A percentile compares a stretch with the other conserved stretches of the same genome.
These are phyloP conservation scores for Pseudomyrmex sp. DNA, from an alignment of 1,140 invertebrate species.

Conservation along the genomic window DNA sequence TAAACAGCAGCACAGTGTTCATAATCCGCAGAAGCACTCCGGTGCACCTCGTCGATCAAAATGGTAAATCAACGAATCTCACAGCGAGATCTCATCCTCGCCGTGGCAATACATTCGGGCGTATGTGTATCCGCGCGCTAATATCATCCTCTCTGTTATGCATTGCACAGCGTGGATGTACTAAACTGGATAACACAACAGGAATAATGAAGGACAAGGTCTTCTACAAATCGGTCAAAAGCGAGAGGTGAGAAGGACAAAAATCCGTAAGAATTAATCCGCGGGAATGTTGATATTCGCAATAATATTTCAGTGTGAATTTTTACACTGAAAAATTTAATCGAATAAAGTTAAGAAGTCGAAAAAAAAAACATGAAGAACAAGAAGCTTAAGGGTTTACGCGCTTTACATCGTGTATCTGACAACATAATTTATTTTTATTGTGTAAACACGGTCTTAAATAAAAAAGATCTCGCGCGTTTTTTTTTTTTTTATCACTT, in stretches of 20 bases:
- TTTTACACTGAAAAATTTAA: too few relatives aligned
- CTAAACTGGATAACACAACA: background rate
- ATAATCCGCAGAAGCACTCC: slow-evolving; percentile 23
- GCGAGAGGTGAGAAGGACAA: background rate
- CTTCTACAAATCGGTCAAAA: background rate
- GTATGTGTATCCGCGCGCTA: slow-evolving; percentile 3
- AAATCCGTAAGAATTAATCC: too few relatives aligned
- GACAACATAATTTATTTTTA: slow-evolving; percentile 41
- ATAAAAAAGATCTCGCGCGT: background rate
- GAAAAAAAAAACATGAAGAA: background rate
- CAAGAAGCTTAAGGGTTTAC: background rate
- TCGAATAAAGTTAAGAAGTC: background rate
- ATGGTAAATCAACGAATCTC: slow-evolving; percentile 52
- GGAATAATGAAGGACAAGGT: slow-evolving; percentile 7
- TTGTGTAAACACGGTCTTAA: slow-evolving; percentile 21
- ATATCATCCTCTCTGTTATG: slow-evolving; percentile 24
- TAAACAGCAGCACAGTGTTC: slow-evolving; percentile 1
- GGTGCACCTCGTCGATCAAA: slow-evolving; percentile 46
- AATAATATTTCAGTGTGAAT: too few relatives aligned
- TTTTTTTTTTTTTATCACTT: slow-evolving; percentile 25
- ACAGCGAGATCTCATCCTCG: slow-evolving; percentile 27
- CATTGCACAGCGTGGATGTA: background rate
- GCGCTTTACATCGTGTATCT: too few relatives aligned
- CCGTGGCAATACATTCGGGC: slow-evolving; percentile 5
- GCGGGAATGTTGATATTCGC: too few relatives aligned